These are phyloP conservation scores for Cataglyphis hispanica DNA, from an alignment of 1,140 invertebrate genomes.

Conservation along the genomic window DNA sequence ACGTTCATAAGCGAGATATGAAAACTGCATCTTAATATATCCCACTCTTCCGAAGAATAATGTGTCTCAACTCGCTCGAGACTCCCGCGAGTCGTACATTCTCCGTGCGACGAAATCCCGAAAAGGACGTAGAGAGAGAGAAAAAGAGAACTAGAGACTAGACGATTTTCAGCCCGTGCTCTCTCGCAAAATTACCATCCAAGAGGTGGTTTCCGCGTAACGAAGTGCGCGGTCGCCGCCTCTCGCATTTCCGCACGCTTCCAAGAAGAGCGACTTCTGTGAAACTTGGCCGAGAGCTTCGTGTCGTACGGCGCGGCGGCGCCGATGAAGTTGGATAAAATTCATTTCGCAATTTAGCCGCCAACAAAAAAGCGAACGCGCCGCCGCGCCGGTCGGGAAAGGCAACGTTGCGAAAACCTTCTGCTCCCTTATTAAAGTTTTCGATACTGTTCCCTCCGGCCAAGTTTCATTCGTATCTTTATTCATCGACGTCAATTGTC, in stretches of 20 bases:
- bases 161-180: constrained; percentile 56
- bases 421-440: constrained; percentile 35
- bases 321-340: constrained; percentile 54
- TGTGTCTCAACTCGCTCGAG: constrained; percentile 36
- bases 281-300: constrained; percentile 53
- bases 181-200: constrained; percentile 52
- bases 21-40: constrained; percentile 59
- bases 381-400: constrained; percentile 4
- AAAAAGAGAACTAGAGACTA: constrained; percentile 22
- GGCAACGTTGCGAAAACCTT: constrained; percentile 33
- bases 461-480: constrained; percentile 20
- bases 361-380: constrained; percentile 44
- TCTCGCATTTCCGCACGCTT: constrained; percentile 59
- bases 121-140: background rate
- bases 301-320: constrained; percentile 37
- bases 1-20: constrained; percentile 59
- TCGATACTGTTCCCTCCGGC: background rate
- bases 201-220: constrained; percentile 58
- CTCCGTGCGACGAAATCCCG: constrained; percentile 18
- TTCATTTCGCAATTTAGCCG: constrained; percentile 56
- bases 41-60: constrained; percentile 51
- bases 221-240: constrained; percentile 57
- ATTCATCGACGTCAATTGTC: constrained; percentile 38
- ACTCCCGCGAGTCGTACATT: constrained; percentile 33
- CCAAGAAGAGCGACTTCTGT: constrained; percentile 57